Evolutionary conservation across 2,797 vertebrate species (phyloP), one percentile per base, ranked within the genome.

Genomic region (Champsocephalus esox): DNA sequence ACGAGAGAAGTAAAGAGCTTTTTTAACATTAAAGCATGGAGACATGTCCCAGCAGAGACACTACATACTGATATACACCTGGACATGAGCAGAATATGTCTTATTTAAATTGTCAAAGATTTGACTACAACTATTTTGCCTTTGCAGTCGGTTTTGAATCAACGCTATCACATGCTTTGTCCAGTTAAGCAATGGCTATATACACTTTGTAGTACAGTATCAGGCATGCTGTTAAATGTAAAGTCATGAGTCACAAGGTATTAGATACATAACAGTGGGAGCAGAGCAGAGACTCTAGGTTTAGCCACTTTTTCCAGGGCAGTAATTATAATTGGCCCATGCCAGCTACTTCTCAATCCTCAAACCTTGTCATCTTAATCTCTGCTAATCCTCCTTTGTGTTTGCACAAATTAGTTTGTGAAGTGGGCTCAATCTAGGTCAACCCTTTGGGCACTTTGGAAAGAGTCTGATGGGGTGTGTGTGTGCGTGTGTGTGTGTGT

Each of bases 311-410:
- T 89, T 88, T 84, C 87, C 67, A 66, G 76, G 81, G 62, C 81
- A 85, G 84, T 92, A 91, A 92, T 94, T 90, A 92, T 94, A 94
- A 94, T 93, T 93, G 92, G 92, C 92, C 90, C 77, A 70, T 88
- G 88, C 85, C 86, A 82, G 87, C 89, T 87, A 88, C 79, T 85
- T 75, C 86, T 89, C 89, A 84, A 82, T 89, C 88, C 90, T 80
- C 89, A 91, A 80, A 93, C 86, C 86, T 87, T 92, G 90, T 94
- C 92, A 93, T 92, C 89, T 90, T 93, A 94, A 94, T 95, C 92
- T 92, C 70, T 21, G 65, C 83, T 94, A 94, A 95, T 94, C 92
- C 91, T 75, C 79, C 82, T 92, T 90, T 92, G 91, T 93, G 92
- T 92, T 90, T 82, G 81, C 82, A 88, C 85, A 92, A 93, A 93